Evolutionary conservation across 2,797 vertebrate species (phyloP), one percentile per base, ranked within the genome.

Genomic region (Liparis tanakae): DNA sequence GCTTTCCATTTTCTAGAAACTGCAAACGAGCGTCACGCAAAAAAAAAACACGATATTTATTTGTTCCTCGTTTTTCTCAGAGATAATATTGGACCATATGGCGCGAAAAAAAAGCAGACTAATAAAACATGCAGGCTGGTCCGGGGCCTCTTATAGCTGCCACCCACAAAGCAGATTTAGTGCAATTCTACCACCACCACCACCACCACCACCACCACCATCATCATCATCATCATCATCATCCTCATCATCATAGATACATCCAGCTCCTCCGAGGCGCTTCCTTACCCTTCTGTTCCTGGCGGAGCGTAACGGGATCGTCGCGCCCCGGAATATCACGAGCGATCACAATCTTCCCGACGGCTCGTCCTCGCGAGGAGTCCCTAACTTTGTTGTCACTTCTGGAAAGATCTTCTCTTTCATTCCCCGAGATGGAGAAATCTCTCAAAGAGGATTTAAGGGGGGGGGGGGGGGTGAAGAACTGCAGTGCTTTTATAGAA

Each of bases 321-420:
- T 22, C 12, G 30, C 1, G 67, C 74, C 67, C 73, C 72, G 85
- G 83, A 30, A 78, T 78, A 65, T 83, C 75, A 73, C 68, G 54
- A 81, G 57, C 73, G 67, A 80, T 84, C 79, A 65, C 72, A 65
- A 73, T 80, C 80, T 62, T 66, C 55, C 58, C 20, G 70, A 79
- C 48, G 44, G 78, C 66, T 74, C 25, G 25, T n/a, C 58, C 72
- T 78, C 80, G 74, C 18, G 55, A 54, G 39, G 72, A 3, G 62
- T 48, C 50, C 39, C 37, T 50, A 68, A 74, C 81, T 83, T 58
- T 74, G 78, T 67, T 59, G 78, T 79, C 71, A 68, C 20, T 72
- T 76, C 62, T 65, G 70, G 71, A 76, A 55, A 43, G 71, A 36
- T 65, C 60, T 70, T 82, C 36, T 7, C 15, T 33, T 55, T 55